These are phyloP conservation scores for Paradisaea rubra DNA, from an alignment of 2,113 vertebrate genomes.

Conservation along the genomic window DNA sequence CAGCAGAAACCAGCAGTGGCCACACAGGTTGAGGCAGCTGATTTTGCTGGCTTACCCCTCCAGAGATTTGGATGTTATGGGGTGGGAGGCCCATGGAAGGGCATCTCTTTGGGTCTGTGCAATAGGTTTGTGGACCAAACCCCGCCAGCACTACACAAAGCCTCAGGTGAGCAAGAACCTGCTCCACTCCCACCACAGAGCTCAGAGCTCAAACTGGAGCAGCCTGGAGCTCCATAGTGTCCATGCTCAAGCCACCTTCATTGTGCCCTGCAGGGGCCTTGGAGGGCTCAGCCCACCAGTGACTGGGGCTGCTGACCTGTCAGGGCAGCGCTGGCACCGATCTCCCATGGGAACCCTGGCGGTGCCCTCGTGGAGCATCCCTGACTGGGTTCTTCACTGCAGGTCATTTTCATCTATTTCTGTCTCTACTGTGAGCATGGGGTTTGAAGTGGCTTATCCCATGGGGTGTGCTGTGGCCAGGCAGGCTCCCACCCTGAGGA, in stretches of 20 bases:
- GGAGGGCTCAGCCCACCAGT: neutral
- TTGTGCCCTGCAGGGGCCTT: neutral
- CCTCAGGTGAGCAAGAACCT: neutral
- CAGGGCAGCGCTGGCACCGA: neutral
- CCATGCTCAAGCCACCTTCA: neutral
- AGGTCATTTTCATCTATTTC: rapidly evolving
- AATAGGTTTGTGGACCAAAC: neutral
- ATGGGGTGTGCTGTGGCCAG: rapidly evolving
- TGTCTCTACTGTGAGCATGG: rapidly evolving
- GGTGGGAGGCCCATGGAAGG: neutral
- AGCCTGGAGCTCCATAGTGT: neutral
- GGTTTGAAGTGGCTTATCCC: neutral
- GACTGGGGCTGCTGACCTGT: neutral
- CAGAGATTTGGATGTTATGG: neutral
- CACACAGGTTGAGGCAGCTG: neutral
- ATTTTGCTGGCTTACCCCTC: neutral
- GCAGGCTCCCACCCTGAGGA: neutral
- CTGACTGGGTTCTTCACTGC: neutral
- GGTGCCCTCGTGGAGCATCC: neutral
- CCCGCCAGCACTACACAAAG: neutral
- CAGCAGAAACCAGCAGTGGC: neutral
- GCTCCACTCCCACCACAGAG: neutral
- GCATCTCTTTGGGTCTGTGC: neutral
- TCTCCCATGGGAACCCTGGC: neutral
- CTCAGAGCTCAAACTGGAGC: neutral